phyloP scores from a whole-genome alignment of 2,113 vertebrate species.

The Peucedramus taeniatus region DNA sequence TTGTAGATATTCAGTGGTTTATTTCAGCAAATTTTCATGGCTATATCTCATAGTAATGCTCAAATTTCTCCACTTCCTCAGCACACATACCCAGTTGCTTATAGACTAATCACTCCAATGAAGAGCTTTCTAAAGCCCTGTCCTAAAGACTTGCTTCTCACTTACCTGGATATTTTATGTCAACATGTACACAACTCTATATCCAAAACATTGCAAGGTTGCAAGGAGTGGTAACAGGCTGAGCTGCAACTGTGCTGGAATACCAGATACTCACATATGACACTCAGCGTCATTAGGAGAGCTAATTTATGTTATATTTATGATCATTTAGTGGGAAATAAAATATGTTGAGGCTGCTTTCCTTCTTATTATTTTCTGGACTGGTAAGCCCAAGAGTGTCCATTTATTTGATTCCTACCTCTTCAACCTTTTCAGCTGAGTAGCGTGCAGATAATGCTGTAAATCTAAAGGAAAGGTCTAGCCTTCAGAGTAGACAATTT shows the following conservation, averaged over 20 bases:
- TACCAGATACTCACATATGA: neutral
- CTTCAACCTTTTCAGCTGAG: neutral
- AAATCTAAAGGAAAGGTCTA: neutral
- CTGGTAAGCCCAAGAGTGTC: neutral
- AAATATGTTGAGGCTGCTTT: neutral
- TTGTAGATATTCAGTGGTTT: neutral
- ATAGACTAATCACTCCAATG: accelerated
- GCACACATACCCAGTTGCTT: neutral
- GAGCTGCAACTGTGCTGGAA: accelerated
- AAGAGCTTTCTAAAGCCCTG: neutral
- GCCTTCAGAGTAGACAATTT: neutral
- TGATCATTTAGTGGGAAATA: neutral
- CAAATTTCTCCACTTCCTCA: neutral
- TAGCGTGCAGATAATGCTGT: neutral
- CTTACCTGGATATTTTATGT: neutral
- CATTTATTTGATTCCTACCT: neutral
- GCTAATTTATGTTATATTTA: neutral
- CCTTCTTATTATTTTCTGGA: neutral
- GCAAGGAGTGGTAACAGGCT: neutral
- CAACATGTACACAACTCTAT: neutral
- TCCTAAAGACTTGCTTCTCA: neutral
- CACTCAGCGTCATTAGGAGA: neutral
- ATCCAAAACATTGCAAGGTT: neutral
- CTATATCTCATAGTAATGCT: neutral
- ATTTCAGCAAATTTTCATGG: neutral